phyloP scores from a whole-genome alignment of 1,140 invertebrate species.

The Zaprionus davidi region DNA sequence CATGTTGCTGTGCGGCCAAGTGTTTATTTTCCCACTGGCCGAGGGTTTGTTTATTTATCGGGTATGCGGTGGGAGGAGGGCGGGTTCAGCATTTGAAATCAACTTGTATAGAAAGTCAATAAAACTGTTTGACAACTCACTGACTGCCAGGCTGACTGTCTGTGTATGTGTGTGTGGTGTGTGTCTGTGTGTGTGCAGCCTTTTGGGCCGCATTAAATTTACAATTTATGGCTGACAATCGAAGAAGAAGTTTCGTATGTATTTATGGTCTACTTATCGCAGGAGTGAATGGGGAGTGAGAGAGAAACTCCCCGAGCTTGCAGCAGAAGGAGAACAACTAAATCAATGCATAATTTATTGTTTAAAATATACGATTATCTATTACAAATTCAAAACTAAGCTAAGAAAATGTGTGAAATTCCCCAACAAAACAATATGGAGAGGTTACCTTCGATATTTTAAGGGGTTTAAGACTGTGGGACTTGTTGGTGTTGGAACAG shows the following conservation, averaged over 20 bases:
- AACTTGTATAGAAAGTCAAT: slow-evolving; percentile 71
- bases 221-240: slow-evolving; percentile 64
- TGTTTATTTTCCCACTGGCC: slow-evolving; percentile 65
- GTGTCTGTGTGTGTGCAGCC: slow-evolving; percentile 11
- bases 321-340: background rate
- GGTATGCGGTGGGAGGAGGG: background rate
- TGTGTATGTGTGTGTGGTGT: slow-evolving; percentile 2
- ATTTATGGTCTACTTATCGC: slow-evolving; percentile 18
- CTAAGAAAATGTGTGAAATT: background rate
- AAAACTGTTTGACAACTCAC: slow-evolving; percentile 70
- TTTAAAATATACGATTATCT: slow-evolving; percentile 4
- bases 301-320: background rate
- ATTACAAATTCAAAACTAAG: background rate
- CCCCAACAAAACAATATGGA: slow-evolving; percentile 7
- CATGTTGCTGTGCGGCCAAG: slow-evolving; percentile 25
- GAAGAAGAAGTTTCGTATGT: slow-evolving; percentile 42
- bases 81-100: slow-evolving; percentile 16
- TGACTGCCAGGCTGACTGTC: slow-evolving; percentile 33
- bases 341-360: slow-evolving; percentile 25
- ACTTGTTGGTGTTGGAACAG: too few relatives aligned
- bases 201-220: slow-evolving; percentile 63
- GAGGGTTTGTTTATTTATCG: slow-evolving; percentile 50
- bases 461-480: too few relatives aligned
- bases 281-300: background rate
- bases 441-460: too few relatives aligned